Evolutionary conservation across 1,140 invertebrate species (phyloP).

Genomic region (Galleria mellonella): DNA sequence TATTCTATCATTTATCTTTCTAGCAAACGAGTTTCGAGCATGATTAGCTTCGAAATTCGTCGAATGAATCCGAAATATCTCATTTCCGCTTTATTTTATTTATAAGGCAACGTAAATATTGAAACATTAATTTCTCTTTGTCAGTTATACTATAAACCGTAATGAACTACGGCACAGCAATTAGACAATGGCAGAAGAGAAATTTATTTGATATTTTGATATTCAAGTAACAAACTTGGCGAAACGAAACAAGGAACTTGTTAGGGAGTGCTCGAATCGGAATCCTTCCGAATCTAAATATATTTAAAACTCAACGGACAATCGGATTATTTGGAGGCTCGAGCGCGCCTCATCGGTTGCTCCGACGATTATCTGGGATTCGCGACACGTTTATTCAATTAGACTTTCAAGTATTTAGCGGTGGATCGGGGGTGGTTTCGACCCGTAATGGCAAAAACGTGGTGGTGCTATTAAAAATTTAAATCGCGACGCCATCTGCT

Average conservation of each 20-base stretch:
- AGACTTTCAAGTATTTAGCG: slow-evolving; percentile 29
- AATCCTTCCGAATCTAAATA: slow-evolving; percentile 27
- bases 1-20: no score
- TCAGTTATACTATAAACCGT: background rate
- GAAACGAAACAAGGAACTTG: slow-evolving; percentile 15
- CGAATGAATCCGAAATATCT: background rate
- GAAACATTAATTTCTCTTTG: background rate
- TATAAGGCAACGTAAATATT: background rate
- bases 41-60: background rate
- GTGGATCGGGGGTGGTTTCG: background rate
- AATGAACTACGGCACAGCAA: slow-evolving; percentile 6
- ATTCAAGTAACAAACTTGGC: slow-evolving; percentile 13
- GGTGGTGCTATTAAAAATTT: slow-evolving; percentile 18
- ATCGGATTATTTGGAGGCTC: slow-evolving; percentile 10
- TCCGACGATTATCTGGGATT: slow-evolving; percentile 26
- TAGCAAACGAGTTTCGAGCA: no score
- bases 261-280: slow-evolving; percentile 15
- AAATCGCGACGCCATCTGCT: slow-evolving; percentile 15
- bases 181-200: background rate
- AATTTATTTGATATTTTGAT: slow-evolving; percentile 19
- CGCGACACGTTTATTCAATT: slow-evolving; percentile 45
- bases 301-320: slow-evolving; percentile 27
- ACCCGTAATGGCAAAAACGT: slow-evolving; percentile 12
- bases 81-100: background rate
- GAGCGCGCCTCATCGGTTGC: slow-evolving; percentile 13